Evolutionary conservation across 2,113 vertebrate genomes (phyloP), one percentile per base, ranked within the genome.

Genomic region (Chlamydotis undulata): DNA sequence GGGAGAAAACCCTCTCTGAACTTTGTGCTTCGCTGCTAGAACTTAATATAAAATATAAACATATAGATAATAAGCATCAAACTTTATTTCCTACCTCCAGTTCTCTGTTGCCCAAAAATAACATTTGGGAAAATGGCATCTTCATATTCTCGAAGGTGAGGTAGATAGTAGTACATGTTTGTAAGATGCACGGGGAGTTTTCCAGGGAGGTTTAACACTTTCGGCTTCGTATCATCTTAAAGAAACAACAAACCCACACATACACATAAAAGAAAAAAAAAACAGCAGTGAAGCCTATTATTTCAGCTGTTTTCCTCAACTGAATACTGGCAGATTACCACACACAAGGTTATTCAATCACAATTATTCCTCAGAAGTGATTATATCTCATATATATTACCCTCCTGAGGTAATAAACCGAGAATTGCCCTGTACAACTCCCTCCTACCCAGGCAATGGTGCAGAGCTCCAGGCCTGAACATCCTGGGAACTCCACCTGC

Each of bases 151-250:
- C 2, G 97, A 52, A 99, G 98, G 94, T 99, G 98, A 87, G 98
- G 98, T 74, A 99, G 94, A 74, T 98, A 98, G 76, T 98, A 89
- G 78, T 97, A 97, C 9, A 98, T 84, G 81, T 94, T 98, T 89
- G 96, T 94, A 83, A 98, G 96, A 24, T 92, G 81, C 35, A 96
- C 0, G 1, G 95, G 71, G 6, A 83, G 47, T 35, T 60, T 94
- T 83, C 88, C 69, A 28, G 74, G 61, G 31, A 95, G 23, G 71
- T 74, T 90, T 45, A 53, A 29, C 3, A 8, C 39, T 63, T 87
- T 91, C 84, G 79, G 77, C 82, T 96, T 93, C 33, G 8, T n/a
- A 49, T 89, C 76, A 89, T 64, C 98, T 98, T 95, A 64, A 96
- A 96, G 89, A 91, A 50, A 93, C 52, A 49, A 65, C 28, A 68